A percentile compares a stretch with the other conserved stretches of the same genome.
These are phyloP conservation scores for Thamnophis elegans DNA, from an alignment of 2,797 vertebrate species.

Conservation along the genomic window DNA sequence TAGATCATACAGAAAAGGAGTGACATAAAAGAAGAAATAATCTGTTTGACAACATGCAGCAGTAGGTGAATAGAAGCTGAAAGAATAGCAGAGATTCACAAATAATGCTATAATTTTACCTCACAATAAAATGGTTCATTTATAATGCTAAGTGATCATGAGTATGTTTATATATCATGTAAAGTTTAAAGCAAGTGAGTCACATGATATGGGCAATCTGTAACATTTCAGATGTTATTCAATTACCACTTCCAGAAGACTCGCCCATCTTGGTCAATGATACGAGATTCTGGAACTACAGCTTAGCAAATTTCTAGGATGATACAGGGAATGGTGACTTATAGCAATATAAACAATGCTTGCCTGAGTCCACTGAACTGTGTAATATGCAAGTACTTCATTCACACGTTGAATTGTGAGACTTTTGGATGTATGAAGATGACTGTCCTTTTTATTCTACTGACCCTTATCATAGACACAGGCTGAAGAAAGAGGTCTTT, in stretches of 20 bases:
- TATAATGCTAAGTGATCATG: neutral
- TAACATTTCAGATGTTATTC: neutral
- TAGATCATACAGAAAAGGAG: neutral
- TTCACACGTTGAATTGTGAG: neutral
- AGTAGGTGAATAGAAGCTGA: neutral
- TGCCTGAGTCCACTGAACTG: neutral
- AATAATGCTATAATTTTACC: neutral
- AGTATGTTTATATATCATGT: neutral
- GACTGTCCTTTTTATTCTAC: neutral
- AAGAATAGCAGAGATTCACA: neutral
- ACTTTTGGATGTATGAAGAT: neutral
- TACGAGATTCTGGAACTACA: neutral
- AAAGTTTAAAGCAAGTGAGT: neutral
- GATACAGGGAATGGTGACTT: neutral
- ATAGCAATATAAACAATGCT: neutral
- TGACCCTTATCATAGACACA: neutral
- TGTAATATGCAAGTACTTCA: neutral
- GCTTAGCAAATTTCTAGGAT: neutral
- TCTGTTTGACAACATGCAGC: neutral
- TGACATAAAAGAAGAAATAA: neutral
- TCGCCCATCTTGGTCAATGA: neutral
- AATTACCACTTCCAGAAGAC: neutral
- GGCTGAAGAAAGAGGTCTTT: neutral
- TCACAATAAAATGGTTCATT: neutral
- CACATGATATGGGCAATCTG: neutral